These are phyloP conservation scores for Synanthedon vespiformis DNA, from an alignment of 2,888 invertebrate species.

Conservation along the genomic window DNA sequence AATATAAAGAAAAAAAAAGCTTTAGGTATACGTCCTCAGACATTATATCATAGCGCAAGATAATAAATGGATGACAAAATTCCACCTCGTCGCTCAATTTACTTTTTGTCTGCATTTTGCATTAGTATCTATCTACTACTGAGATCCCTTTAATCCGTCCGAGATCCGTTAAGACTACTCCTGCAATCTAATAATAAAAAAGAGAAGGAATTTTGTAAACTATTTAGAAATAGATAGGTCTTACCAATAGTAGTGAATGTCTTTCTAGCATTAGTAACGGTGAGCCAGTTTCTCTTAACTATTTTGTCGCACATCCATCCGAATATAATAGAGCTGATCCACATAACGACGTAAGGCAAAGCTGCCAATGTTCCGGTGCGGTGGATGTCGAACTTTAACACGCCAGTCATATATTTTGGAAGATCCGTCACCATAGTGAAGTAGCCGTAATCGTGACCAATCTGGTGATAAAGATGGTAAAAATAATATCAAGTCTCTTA, in stretches of 20 bases:
- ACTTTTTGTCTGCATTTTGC: too few species aligned
- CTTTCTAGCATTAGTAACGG: constrained; percentile 71
- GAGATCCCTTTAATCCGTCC: too few species aligned
- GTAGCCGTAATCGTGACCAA: constrained; percentile 79
- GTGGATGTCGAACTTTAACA: constrained; percentile 75
- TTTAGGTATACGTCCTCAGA: too few species aligned
- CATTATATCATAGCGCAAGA: too few species aligned
- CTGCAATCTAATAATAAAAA: too few species aligned
- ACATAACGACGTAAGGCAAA: constrained; percentile 76
- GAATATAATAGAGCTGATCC: constrained; percentile 73
- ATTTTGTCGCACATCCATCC: constrained; percentile 79
- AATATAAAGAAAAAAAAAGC: too few species aligned
- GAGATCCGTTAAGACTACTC: too few species aligned
- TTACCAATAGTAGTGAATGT: constrained; percentile 77
- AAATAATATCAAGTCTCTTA: too few species aligned
- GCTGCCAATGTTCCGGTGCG: constrained; percentile 74
- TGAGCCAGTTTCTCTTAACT: constrained; percentile 70
- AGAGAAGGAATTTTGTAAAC: constrained; percentile 1
- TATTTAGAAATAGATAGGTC: constrained; percentile 7
- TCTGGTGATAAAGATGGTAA: constrained; percentile 23
- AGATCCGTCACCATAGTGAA: constrained; percentile 79
- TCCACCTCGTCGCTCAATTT: too few species aligned
- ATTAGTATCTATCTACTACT: too few species aligned
- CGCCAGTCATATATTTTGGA: constrained; percentile 77
- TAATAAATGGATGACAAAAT: too few species aligned